phyloP scores from a whole-genome alignment of 2,797 vertebrate species.

The Miichthys miiuy region DNA sequence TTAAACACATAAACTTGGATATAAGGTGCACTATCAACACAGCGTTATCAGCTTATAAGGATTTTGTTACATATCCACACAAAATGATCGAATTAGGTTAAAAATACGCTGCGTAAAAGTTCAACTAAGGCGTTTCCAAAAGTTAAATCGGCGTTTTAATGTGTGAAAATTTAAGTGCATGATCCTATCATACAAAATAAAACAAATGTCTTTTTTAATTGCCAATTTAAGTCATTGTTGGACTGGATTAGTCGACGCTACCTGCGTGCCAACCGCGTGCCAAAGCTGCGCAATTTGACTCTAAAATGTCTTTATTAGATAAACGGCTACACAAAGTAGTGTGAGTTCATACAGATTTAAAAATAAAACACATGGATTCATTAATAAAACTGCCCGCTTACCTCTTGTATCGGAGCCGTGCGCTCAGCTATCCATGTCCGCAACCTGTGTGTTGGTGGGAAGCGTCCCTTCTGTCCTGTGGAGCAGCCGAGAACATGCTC shows the following conservation, averaged over 20 bases:
- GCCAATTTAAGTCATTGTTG: neutral
- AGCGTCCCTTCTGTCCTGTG: constrained; percentile 27
- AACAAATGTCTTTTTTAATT: neutral
- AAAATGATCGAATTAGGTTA: neutral
- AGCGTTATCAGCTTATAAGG: neutral
- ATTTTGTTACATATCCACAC: neutral
- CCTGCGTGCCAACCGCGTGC: neutral
- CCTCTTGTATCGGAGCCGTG: constrained; percentile 46
- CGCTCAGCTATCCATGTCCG: constrained; percentile 49
- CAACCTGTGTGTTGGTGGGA: constrained; percentile 34
- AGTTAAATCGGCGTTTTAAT: neutral
- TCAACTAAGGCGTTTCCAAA: neutral
- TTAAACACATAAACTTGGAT: constrained; percentile 4
- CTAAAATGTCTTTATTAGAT: neutral
- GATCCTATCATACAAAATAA: neutral
- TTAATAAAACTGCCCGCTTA: constrained; percentile 40
- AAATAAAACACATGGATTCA: neutral
- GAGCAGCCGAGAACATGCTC: constrained; percentile 47
- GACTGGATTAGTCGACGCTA: neutral
- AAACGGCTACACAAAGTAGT: neutral
- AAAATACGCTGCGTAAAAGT: constrained; percentile 54
- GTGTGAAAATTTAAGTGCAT: neutral
- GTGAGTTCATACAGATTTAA: neutral
- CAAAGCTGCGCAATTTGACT: constrained; percentile 1
- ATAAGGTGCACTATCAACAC: neutral